phyloP scores from a whole-genome alignment of 1,140 invertebrate species.

The Panagrolaimus sp. region DNA sequence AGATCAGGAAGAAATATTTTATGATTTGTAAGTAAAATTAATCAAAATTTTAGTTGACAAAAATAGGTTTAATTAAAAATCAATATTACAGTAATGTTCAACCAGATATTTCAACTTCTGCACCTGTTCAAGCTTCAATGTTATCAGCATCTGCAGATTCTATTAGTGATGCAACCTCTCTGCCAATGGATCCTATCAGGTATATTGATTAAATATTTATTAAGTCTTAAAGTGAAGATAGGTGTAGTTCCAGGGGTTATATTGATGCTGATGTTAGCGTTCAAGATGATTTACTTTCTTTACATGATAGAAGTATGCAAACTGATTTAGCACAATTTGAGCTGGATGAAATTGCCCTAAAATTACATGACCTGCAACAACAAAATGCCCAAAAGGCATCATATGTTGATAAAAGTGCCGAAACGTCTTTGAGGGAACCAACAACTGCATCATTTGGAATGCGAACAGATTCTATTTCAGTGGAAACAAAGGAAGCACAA shows the following conservation, averaged over 20 bases:
- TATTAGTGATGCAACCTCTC: slow-evolving; percentile 54
- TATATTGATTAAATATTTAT: background rate
- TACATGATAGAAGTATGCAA: slow-evolving; percentile 26
- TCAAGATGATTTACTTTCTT: slow-evolving; percentile 19
- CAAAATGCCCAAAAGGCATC: slow-evolving; percentile 25
- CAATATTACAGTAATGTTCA: background rate
- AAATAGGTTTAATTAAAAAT: no score
- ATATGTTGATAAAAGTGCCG: slow-evolving; percentile 16
- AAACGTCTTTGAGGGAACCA: slow-evolving; percentile 12
- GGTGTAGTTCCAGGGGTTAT: background rate
- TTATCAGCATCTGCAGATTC: slow-evolving; percentile 36
- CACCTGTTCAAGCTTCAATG: background rate
- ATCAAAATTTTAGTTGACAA: no score
- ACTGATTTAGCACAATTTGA: slow-evolving; percentile 42
- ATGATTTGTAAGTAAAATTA: slow-evolving; percentile 16
- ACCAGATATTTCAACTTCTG: slow-evolving; percentile 14
- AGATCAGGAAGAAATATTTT: background rate
- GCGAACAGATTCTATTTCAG: slow-evolving; percentile 19
- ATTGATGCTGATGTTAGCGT: slow-evolving; percentile 13
- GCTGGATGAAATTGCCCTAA: slow-evolving; percentile 38
- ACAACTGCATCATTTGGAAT: slow-evolving; percentile 4
- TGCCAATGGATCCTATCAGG: slow-evolving; percentile 54
- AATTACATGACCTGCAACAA: slow-evolving; percentile 26
- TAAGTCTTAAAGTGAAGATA: background rate
- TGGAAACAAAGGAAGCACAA: slow-evolving; percentile 16